Evolutionary conservation across 2,113 vertebrate species (phyloP).

Genomic region (Malurus elegans): DNA sequence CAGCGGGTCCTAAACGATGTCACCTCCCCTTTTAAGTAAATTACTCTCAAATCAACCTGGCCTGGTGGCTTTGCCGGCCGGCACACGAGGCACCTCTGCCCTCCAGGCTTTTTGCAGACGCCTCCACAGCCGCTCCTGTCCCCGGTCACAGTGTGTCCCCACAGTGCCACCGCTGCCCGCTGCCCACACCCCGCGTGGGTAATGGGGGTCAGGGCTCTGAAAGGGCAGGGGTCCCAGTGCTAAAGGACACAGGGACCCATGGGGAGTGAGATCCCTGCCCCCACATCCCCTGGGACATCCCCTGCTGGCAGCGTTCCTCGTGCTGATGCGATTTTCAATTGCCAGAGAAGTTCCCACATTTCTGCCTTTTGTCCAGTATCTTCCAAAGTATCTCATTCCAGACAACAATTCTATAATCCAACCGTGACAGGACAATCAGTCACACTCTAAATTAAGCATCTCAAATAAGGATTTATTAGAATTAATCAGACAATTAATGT

Average conservation of each 20-base stretch:
- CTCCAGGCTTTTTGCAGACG: neutral
- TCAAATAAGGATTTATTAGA: constrained; percentile 63
- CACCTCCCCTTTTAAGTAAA: neutral
- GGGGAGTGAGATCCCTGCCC: neutral
- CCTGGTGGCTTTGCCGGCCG: neutral
- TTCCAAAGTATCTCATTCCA: neutral
- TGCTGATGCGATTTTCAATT: neutral
- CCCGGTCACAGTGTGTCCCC: neutral
- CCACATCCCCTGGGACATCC: fast-evolving
- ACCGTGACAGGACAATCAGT: constrained; percentile 46
- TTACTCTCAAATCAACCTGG: neutral
- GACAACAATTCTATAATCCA: constrained; percentile 54
- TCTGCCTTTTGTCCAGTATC: constrained; percentile 50
- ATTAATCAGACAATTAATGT: constrained; percentile 64
- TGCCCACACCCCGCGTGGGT: fast-evolving
- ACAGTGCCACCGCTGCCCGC: neutral
- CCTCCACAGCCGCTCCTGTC: fast-evolving
- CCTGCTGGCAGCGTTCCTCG: neutral
- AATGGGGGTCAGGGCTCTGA: fast-evolving
- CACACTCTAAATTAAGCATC: constrained; percentile 63
- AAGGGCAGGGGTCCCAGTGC: neutral
- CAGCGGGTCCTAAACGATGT: neutral
- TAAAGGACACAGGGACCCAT: neutral
- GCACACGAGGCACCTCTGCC: neutral
- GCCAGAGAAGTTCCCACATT: neutral